Evolutionary conservation across 2,888 invertebrate genomes (phyloP).

Genomic region (Eristalinus aeneus): DNA sequence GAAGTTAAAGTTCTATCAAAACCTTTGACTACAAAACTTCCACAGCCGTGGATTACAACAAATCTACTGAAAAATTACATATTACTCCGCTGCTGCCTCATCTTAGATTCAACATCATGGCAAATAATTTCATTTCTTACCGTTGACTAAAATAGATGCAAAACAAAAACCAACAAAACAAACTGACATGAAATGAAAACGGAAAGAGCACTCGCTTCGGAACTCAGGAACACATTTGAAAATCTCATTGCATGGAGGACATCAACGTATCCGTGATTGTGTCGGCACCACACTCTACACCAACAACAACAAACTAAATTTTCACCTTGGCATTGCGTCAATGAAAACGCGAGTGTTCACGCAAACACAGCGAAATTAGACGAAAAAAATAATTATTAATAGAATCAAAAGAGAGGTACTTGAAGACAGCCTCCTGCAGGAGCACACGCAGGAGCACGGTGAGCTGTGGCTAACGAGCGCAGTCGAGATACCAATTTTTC

Average conservation of each 20-base stretch:
- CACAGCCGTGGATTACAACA: no score
- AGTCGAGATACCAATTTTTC: background rate
- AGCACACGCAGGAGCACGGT: background rate
- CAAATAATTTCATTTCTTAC: background rate
- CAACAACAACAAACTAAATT: conserved; percentile 36
- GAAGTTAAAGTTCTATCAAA: no score
- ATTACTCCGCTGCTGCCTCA: no score
- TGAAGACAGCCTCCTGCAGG: background rate
- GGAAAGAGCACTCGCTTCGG: background rate
- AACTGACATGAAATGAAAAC: background rate
- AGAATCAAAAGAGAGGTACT: background rate
- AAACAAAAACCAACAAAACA: background rate
- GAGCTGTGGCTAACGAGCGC: background rate
- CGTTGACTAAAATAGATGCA: background rate
- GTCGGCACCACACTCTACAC: background rate
- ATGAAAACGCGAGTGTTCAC: conserved; percentile 31
- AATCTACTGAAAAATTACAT: no score
- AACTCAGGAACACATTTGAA: conserved; percentile 8
- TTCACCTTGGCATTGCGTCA: conserved; percentile 68
- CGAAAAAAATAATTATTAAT: conserved; percentile 30
- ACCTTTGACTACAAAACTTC: no score
- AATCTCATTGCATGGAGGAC: conserved; percentile 41
- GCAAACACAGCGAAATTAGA: conserved; percentile 28
- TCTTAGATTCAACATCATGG: background rate
- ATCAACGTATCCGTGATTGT: conserved; percentile 4